Percentiles rank a stretch among this genome's conserved stretches.
phyloP scores from a whole-genome alignment of 2,888 invertebrate genomes.

The Pandemis heparana region DNA sequence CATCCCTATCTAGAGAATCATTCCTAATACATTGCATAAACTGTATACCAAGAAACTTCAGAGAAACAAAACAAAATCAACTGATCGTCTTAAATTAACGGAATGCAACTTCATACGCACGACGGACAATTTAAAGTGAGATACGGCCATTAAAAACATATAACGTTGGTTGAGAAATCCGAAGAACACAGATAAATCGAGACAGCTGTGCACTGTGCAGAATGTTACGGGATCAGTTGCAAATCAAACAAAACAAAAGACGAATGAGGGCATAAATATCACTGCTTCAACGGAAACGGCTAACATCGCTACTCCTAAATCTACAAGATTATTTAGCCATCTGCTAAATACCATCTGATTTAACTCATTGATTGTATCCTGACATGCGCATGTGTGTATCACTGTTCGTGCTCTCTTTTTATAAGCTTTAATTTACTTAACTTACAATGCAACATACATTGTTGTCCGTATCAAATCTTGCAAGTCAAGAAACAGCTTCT shows the following conservation, averaged over 20 bases:
- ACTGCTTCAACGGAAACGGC: constrained; percentile 21
- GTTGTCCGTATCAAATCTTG: too few species aligned
- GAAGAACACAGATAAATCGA: constrained; percentile 48
- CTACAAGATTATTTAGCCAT: constrained; percentile 19
- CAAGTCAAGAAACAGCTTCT: too few species aligned
- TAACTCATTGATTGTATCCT: background rate
- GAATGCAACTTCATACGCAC: constrained; percentile 41
- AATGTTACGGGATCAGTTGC: constrained; percentile 44
- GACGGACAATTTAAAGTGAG: constrained; percentile 57
- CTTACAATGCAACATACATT: too few species aligned
- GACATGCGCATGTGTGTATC: background rate
- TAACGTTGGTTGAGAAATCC: constrained; percentile 48
- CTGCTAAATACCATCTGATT: background rate
- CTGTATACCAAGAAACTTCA: background rate
- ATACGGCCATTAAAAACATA: constrained; percentile 51
- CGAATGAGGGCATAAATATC: constrained; percentile 22
- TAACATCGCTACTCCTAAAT: background rate
- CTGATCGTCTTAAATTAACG: constrained; percentile 13
- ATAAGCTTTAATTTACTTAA: too few species aligned
- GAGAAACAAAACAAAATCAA: constrained; percentile 6
- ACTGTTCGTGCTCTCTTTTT: background rate
- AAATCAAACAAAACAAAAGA: constrained; percentile 43
- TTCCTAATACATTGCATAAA: background rate
- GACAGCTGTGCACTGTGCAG: constrained; percentile 45
- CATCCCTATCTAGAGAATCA: too few species aligned